Evolutionary conservation across 1,140 invertebrate species (phyloP).

Genomic region (Drosophila guanche): DNA sequence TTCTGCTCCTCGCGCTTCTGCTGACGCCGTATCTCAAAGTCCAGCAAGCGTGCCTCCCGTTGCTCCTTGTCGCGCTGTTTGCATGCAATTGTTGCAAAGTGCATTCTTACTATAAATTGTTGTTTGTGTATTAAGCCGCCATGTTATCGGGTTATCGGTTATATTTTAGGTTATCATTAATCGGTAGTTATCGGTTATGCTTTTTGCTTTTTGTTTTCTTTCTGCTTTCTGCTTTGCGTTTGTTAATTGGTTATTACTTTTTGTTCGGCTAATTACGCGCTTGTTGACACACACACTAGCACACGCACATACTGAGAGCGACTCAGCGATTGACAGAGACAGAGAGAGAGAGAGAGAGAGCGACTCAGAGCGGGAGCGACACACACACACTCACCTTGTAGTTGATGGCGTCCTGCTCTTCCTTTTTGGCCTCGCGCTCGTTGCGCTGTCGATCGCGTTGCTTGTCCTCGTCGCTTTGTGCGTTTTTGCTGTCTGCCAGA

Average conservation of each 20-base stretch:
- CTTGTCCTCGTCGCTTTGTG: conserved; percentile 83
- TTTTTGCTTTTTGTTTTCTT: conserved; percentile 1
- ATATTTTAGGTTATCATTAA: conserved; percentile 31
- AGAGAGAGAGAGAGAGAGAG: conserved; percentile 42
- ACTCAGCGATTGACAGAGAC: conserved; percentile 26
- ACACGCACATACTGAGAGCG: conserved; percentile 36
- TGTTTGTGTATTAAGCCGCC: conserved; percentile 25
- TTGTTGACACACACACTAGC: conserved; percentile 14
- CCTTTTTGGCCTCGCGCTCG: conserved; percentile 83
- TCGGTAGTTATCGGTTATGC: conserved; percentile 8
- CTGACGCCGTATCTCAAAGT: conserved; percentile 83
- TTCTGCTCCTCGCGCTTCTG: conserved; percentile 83
- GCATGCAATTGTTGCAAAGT: conserved; percentile 82
- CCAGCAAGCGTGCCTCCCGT: conserved; percentile 82
- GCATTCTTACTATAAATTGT: conserved; percentile 75
- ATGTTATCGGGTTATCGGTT: conserved; percentile 46
- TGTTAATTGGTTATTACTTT: conserved; percentile 24
- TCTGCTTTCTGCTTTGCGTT: conserved; percentile 6
- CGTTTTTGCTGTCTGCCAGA: conserved; percentile 80
- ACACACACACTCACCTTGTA: conserved; percentile 80
- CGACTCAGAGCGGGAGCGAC: conserved; percentile 35
- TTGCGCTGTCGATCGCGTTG: conserved; percentile 83
- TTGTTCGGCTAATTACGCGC: conserved; percentile 40
- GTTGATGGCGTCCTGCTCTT: conserved; percentile 83
- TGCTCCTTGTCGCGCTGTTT: conserved; percentile 83